phyloP scores from a whole-genome alignment of 2,888 invertebrate species.

The Meandrusa payeni region DNA sequence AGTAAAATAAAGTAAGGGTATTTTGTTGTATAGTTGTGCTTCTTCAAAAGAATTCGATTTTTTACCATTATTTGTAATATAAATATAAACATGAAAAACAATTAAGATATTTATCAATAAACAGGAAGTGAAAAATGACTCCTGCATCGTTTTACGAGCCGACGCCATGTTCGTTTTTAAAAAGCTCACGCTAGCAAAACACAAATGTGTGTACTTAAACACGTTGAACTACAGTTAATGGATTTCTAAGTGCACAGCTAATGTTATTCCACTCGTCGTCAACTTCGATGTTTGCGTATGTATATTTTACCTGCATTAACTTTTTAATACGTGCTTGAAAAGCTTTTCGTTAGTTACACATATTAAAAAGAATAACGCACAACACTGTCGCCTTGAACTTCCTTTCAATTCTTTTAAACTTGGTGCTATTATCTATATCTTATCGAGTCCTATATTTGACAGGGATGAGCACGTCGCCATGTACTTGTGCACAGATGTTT shows the following conservation, averaged over 20 bases:
- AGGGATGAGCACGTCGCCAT: too few relatives aligned
- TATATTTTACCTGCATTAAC: slow-evolving; percentile 22
- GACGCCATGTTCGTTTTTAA: slow-evolving; percentile 16
- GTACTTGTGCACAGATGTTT: too few relatives aligned
- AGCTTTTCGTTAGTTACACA: not conserved
- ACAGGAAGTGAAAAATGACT: slow-evolving; percentile 12
- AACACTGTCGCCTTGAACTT: too few relatives aligned
- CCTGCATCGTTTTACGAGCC: not conserved
- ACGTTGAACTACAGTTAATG: slow-evolving; percentile 30
- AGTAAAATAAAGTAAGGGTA: too few relatives aligned
- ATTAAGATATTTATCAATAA: too few relatives aligned
- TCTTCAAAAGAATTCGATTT: too few relatives aligned
- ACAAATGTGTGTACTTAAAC: slow-evolving; percentile 22
- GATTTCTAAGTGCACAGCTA: slow-evolving; percentile 35
- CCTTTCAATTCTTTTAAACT: too few relatives aligned
- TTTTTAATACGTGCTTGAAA: slow-evolving; percentile 11
- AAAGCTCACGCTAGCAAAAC: slow-evolving; percentile 10
- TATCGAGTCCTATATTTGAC: not conserved
- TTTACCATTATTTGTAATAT: too few relatives aligned
- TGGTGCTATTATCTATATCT: not conserved
- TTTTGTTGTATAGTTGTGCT: too few relatives aligned
- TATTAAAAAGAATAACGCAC: too few relatives aligned
- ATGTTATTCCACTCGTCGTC: slow-evolving; percentile 33
- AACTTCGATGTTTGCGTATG: slow-evolving; percentile 18
- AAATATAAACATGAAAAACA: too few relatives aligned